Evolutionary conservation across 2,888 invertebrate genomes (phyloP), one percentile per base, ranked within the genome.

Genomic region (Euzetes globulus): DNA sequence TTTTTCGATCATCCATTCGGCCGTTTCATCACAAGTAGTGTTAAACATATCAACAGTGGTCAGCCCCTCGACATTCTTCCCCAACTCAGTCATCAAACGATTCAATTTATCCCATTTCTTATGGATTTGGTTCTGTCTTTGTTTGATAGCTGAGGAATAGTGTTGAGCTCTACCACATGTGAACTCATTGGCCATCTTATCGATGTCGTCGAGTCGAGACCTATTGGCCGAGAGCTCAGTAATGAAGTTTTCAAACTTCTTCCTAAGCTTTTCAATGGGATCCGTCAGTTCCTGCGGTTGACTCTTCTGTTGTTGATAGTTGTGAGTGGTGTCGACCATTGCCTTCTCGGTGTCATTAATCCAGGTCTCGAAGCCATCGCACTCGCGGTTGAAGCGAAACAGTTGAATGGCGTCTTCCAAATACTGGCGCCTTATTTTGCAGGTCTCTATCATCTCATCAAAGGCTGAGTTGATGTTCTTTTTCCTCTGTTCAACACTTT

Each of bases 301-400:
- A 19, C 52, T 33, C 19, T 71, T 73, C 47, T 75, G 65, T 63
- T 75, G 72, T 25, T 73, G 63, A 41, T 75, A 75, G 33, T 19
- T 22, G 11, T 50, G 50, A n/a, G 55, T 65, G 9, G 75, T 52
- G 29, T 74, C 60, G 17, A 47, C 7, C 63, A 75, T 72, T 22
- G 72, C 47, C 37, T 27, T 75, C 77, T 83, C 84, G 79, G 95
- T 95, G 78, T 97, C 97, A 80, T 90, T 91, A 83, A 97, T 94
- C 97, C 98, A 99, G 79, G 89, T 89, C 83, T 97, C 96, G 82
- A 99, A 96, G 84, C 95, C 95, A 80, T 97, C 96, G 83, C 98
- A 98, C 82, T 98, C 97, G 13, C 92, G 88, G 84, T 93, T 95
- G 86, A 98, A 96, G 73, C 90, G 90, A 84, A 91, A 96, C 75